Conservation (phyloP, 2,888 invertebrate genomes). For the Acronicta psi region DNA sequence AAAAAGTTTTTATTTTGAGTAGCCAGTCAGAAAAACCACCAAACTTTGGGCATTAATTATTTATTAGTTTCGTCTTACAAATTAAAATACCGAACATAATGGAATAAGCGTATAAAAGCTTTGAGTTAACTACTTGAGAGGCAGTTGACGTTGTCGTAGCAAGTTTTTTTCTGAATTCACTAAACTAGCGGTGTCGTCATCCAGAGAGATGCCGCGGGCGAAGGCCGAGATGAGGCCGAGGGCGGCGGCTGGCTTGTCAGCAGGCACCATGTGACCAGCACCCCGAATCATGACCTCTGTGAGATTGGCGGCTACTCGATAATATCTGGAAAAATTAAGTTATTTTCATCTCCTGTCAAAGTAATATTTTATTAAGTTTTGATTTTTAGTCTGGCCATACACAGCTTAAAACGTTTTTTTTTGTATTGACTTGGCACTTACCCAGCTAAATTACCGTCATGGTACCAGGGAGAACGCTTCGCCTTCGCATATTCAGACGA, state of each 20-base stretch:
- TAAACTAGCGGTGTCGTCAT: conserved; percentile 74
- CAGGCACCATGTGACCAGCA: conserved; percentile 91
- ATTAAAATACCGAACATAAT: conserved; percentile 34
- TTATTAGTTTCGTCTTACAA: conserved; percentile 26
- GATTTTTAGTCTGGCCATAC: no score
- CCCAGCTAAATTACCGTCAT: conserved; percentile 86
- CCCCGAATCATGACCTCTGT: conserved; percentile 90
- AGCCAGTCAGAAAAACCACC: neutral
- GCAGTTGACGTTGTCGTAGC: conserved; percentile 67
- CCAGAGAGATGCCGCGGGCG: conserved; percentile 78
- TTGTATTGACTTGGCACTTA: conserved; percentile 58
- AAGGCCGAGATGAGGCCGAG: conserved; percentile 90
- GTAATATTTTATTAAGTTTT: no score
- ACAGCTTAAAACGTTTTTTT: no score
- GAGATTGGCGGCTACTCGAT: conserved; percentile 87
- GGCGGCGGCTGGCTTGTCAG: conserved; percentile 89
- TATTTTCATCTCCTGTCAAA: no score
- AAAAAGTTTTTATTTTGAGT: neutral
- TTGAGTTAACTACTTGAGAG: conserved; percentile 44
- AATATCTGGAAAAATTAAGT: conserved; percentile 80
- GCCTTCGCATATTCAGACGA: conserved; percentile 82
- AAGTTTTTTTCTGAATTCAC: conserved; percentile 74
- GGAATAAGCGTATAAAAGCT: conserved; percentile 25
- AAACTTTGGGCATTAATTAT: conserved; percentile 20
- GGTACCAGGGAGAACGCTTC: conserved; percentile 79